These are phyloP conservation scores for Drosophila subquinaria DNA, from an alignment of 2,888 invertebrate species.

Conservation along the genomic window DNA sequence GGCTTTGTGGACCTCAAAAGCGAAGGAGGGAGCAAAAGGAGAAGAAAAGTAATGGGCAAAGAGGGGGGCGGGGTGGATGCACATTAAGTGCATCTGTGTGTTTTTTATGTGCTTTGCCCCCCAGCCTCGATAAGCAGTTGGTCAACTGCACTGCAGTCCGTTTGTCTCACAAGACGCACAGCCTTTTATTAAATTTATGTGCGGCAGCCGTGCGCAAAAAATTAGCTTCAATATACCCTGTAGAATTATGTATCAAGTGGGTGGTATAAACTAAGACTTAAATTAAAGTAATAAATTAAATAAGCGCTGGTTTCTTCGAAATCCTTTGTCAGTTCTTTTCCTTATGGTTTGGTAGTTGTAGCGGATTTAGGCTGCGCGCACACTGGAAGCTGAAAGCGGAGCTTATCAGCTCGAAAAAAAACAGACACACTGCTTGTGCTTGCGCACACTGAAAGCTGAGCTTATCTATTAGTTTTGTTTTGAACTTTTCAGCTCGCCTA, in stretches of 20 bases:
- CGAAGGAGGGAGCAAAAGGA: not conserved
- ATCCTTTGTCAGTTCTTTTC: no score
- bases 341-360: no score
- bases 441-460: no score
- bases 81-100: slow-evolving; percentile 66
- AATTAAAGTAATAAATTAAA: no score
- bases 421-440: no score
- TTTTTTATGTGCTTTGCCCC: slow-evolving; percentile 37
- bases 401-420: no score
- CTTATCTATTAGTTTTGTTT: no score
- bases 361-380: no score
- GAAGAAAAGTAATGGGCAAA: no score
- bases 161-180: slow-evolving; percentile 29
- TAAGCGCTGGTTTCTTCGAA: no score
- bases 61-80: slow-evolving; percentile 38
- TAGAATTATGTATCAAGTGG: not conserved
- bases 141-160: slow-evolving; percentile 27
- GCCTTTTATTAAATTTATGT: slow-evolving; percentile 79
- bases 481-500: no score
- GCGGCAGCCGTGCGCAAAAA: slow-evolving; percentile 63
- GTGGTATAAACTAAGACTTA: not conserved
- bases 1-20: slow-evolving; percentile 1
- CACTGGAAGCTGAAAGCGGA: no score
- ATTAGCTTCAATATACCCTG: slow-evolving; percentile 50
- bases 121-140: slow-evolving; percentile 57